A percentile compares a stretch with the other conserved stretches of the same genome.
Evolutionary conservation across 2,113 vertebrate species (phyloP).

Genomic region (Climacteris rufus): DNA sequence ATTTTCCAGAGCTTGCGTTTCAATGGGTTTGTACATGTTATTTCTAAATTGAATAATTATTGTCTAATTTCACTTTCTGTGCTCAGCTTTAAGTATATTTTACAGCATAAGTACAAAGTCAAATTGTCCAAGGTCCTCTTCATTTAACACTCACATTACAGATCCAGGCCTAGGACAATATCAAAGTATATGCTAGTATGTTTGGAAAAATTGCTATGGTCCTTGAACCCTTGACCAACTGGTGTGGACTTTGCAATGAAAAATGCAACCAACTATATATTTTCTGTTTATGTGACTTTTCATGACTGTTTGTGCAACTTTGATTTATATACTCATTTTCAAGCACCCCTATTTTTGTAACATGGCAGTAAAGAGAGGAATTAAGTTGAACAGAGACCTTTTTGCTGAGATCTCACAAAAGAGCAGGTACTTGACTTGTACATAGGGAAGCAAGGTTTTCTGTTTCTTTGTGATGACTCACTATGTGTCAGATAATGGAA

Average conservation of each 20-base stretch:
- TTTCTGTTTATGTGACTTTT: not conserved
- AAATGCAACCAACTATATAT: not conserved
- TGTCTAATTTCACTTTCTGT: not conserved
- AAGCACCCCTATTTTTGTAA: not conserved
- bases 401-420: not conserved
- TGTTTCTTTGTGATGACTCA: constrained; percentile 23
- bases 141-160: not conserved
- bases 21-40: not conserved
- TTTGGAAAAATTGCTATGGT: not conserved
- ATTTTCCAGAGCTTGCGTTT: not conserved
- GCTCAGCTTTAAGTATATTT: not conserved
- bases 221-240: not conserved
- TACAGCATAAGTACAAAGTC: fast-evolving
- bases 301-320: not conserved
- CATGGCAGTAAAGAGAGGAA: not conserved
- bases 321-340: not conserved
- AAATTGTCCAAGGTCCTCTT: not conserved
- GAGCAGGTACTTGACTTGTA: constrained; percentile 19
- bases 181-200: not conserved
- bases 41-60: not conserved
- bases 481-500: not conserved
- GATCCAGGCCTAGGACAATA: not conserved
- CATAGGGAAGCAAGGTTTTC: constrained; percentile 12
- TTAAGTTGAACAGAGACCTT: not conserved
- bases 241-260: not conserved